Conservation (phyloP, 2,797 vertebrate genomes). For the Acrossocheilus wenchowensis region DNA sequence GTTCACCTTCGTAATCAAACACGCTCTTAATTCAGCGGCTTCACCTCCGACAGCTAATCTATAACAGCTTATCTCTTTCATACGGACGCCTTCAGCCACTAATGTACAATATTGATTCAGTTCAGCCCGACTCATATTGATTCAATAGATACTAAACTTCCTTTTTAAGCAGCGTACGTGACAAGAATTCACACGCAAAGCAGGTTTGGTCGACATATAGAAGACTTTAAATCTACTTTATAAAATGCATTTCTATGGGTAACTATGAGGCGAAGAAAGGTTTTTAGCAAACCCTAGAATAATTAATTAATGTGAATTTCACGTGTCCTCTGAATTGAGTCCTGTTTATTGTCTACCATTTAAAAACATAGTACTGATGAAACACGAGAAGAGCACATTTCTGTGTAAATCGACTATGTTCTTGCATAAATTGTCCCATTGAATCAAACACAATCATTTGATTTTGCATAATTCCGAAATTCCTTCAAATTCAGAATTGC, state of each 20-base stretch:
- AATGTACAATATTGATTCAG: constrained; percentile 51
- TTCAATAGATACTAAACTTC: not conserved
- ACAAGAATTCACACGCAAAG: not conserved
- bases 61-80: constrained; percentile 62
- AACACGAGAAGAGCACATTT: not conserved
- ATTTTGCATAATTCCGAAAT: not conserved
- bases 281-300: not conserved
- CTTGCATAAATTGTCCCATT: not conserved
- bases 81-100: not conserved
- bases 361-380: not conserved
- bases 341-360: not conserved
- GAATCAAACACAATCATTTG: not conserved
- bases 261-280: not conserved
- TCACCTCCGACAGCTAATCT: constrained; percentile 62
- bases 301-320: not conserved
- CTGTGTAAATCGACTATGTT: not conserved
- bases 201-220: not conserved
- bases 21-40: constrained; percentile 46
- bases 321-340: not conserved
- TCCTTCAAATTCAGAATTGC: not conserved
- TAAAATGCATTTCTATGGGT: not conserved
- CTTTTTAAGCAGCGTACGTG: not conserved
- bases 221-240: not conserved
- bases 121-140: constrained; percentile 50
- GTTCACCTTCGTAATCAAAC: constrained; percentile 49